phyloP scores from a whole-genome alignment of 1,140 invertebrate species.

The Drosophila ercepeae region DNA sequence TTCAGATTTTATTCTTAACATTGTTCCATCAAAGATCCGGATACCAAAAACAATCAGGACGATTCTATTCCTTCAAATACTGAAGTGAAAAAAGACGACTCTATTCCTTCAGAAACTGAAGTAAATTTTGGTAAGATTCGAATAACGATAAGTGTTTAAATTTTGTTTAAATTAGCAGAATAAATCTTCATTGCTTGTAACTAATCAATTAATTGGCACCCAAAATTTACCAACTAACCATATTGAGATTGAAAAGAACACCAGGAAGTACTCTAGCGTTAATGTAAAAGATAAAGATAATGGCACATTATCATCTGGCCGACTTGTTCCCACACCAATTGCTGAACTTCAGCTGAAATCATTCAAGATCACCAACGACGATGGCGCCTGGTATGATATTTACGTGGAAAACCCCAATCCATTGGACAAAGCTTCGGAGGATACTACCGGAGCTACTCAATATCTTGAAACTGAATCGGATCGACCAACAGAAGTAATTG shows the following conservation, averaged over 20 bases:
- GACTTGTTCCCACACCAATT: constrained; percentile 54
- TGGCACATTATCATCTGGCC: constrained; percentile 37
- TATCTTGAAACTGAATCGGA: neutral
- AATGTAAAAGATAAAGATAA: constrained; percentile 50
- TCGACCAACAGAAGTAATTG: neutral
- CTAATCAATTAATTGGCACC: constrained; percentile 68
- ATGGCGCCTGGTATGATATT: constrained; percentile 57
- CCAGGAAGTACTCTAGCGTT: constrained; percentile 37
- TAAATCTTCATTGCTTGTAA: constrained; percentile 58
- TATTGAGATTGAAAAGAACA: constrained; percentile 52
- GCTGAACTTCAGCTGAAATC: constrained; percentile 69
- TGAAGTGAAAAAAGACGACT: neutral
- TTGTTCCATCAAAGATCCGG: neutral
- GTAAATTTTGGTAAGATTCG: constrained; percentile 67
- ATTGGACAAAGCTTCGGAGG: neutral
- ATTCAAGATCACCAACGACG: constrained; percentile 42
- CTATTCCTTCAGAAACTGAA: constrained; percentile 4
- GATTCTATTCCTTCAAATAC: neutral
- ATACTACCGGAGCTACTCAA: neutral
- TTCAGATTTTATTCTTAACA: neutral
- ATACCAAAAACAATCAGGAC: neutral
- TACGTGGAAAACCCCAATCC: constrained; percentile 15
- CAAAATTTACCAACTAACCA: constrained; percentile 51
- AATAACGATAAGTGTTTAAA: constrained; percentile 33
- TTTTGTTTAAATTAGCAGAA: constrained; percentile 73